Evolutionary conservation across 2,113 vertebrate genomes (phyloP), one percentile per base, ranked within the genome.

Genomic region (Oriolus oriolus): DNA sequence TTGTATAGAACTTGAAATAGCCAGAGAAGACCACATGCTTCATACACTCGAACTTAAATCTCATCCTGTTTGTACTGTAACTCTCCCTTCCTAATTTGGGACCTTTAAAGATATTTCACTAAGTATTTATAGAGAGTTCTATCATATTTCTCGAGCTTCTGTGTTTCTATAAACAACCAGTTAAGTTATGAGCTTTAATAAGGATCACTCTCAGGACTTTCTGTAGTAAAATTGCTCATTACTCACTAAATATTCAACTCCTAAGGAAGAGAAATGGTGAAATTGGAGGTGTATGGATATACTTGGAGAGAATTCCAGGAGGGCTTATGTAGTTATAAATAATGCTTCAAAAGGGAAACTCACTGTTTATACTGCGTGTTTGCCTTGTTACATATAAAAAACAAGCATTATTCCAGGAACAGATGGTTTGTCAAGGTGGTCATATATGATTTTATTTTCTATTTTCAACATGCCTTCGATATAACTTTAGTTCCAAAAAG

Each of bases 391-490:
- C 16, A 22, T 74, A 49, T 9, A 52, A 85, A 85, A 87, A 86
- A 5, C 35, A 92, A 90, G 59, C 37, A 54, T 69, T 88, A 30
- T 37, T 56, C 47, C 60, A 60, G 33, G 66, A 83, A 83, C 87
- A 95, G 89, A 94, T 87, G 39, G 85, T 63, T 95, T 90, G 76
- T 90, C 87, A 93, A 84, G 85, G 88, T 93, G 60, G 47, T 16
- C 47, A 56, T 41, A 68, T 7, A 77, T 53, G 87, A 94, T 64
- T 95, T 90, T 7, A 90, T 63, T 52, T 92, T 64, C 54, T 75
- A 7, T 90, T 93, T 96, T 64, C 88, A 95, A 64, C 27, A 28
- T 69, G 41, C 11, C 26, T 93, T 88, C 87, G 75, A 30, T 71
- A 30, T 26, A 84, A 64, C 39, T 74, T 91, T 3, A 80, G n/a